Evolutionary conservation across 1,140 invertebrate species (phyloP).

Genomic region (Zaprionus lachaisei): DNA sequence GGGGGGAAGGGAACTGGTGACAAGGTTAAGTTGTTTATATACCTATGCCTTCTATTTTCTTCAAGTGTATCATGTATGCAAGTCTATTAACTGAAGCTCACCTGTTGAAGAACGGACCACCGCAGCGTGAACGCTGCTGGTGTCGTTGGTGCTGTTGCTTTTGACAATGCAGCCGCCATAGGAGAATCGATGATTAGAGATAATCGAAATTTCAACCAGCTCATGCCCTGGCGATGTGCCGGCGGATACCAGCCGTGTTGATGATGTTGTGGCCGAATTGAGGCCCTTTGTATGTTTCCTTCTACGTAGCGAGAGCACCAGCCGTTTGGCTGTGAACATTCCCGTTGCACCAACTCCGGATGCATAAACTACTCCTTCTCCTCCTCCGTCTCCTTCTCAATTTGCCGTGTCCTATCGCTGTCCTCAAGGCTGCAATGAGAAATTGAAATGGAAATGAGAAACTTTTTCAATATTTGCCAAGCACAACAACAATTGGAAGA

Average conservation of each 20-base stretch:
- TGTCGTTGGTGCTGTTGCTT: constrained; percentile 85
- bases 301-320: constrained; percentile 88
- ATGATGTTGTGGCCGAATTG: constrained; percentile 85
- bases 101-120: constrained; percentile 88
- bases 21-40: neutral
- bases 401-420: neutral
- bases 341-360: constrained; percentile 59
- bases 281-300: constrained; percentile 85
- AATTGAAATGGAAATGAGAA: constrained; percentile 67
- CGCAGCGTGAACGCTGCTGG: constrained; percentile 52
- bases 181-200: constrained; percentile 87
- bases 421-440: constrained; percentile 34
- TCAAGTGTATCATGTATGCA: neutral
- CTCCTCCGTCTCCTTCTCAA: neutral
- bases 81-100: constrained; percentile 70
- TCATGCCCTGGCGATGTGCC: constrained; percentile 88
- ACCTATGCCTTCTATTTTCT: neutral
- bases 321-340: constrained; percentile 89
- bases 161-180: constrained; percentile 86
- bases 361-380: constrained; percentile 18
- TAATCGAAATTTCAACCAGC: constrained; percentile 91
- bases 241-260: constrained; percentile 85
- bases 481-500: constrained; percentile 7
- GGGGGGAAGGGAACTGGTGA: neutral
- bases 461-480: constrained; percentile 73